These are phyloP conservation scores for Dugesia japonica DNA, from an alignment of 2,888 invertebrate species.

Conservation along the genomic window DNA sequence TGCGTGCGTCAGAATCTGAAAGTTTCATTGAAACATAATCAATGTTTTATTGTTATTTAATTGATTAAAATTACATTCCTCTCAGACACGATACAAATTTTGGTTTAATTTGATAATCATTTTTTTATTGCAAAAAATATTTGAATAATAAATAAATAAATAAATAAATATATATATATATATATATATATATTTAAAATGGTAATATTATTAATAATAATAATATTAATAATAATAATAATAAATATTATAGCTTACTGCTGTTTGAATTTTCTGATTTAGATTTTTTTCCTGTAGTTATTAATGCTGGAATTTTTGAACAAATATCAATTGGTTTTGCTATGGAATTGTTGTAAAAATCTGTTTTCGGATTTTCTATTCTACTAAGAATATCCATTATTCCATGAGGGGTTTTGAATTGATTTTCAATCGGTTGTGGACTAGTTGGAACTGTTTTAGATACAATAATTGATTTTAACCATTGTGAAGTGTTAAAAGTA, in stretches of 20 bases:
- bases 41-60: background rate
- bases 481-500: background rate
- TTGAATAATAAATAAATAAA: no score
- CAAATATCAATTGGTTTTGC: background rate
- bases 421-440: background rate
- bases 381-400: conserved; percentile 21
- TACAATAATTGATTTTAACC: background rate
- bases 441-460: background rate
- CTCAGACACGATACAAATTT: no score
- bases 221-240: no score
- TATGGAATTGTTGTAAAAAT: background rate
- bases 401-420: conserved; percentile 20
- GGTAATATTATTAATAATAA: no score
- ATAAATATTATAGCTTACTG: no score
- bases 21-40: background rate
- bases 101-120: no score
- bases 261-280: background rate
- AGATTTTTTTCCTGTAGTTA: background rate
- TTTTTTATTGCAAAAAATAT: no score
- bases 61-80: background rate
- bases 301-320: background rate
- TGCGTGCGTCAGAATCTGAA: background rate
- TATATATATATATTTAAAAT: no score
- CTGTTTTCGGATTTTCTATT: background rate
- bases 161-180: no score